phyloP scores from a whole-genome alignment of 2,113 vertebrate genomes.

The Leucoraja erinaceus region DNA sequence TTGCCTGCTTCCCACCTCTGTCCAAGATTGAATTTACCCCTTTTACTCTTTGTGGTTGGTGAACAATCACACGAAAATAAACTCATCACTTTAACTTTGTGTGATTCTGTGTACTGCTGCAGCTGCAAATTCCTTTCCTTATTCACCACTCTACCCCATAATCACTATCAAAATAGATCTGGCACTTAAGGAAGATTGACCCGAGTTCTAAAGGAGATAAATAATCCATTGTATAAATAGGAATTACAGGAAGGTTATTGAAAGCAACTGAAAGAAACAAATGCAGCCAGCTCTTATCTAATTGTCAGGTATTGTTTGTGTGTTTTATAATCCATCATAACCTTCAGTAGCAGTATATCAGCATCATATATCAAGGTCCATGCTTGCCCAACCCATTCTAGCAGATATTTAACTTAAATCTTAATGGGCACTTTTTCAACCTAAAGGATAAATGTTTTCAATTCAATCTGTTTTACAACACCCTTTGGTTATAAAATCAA shows the following conservation, averaged over 20 bases:
- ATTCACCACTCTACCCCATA: background rate
- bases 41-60: background rate
- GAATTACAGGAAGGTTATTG: background rate
- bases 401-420: background rate
- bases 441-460: background rate
- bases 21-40: background rate
- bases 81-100: background rate
- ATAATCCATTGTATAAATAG: background rate
- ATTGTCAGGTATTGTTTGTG: background rate
- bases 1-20: no score
- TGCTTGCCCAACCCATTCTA: background rate
- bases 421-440: background rate
- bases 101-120: background rate
- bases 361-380: background rate
- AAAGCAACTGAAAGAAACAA: background rate
- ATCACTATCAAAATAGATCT: background rate
- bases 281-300: background rate
- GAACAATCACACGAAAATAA: background rate
- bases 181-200: background rate
- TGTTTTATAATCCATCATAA: background rate
- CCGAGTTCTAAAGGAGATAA: background rate
- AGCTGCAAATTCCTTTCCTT: background rate
- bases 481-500: background rate
- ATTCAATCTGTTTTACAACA: background rate
- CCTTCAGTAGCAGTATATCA: background rate